Conservation (phyloP, 2,888 invertebrate species). For the Nomada hirtipes region DNA sequence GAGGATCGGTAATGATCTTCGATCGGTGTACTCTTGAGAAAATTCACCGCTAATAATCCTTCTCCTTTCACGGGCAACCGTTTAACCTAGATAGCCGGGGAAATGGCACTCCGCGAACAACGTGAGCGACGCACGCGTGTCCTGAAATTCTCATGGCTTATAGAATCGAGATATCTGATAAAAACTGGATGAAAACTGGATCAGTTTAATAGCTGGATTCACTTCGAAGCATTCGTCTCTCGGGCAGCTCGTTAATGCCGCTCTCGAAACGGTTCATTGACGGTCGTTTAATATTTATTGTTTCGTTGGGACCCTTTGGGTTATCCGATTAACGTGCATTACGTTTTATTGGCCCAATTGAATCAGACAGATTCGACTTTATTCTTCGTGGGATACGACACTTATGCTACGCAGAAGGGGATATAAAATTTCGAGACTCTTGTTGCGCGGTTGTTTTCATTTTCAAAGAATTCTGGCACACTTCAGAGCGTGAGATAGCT, state of each 20-base stretch:
- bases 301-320: slow-evolving; percentile 36
- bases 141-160: slow-evolving; percentile 49
- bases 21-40: slow-evolving; percentile 48
- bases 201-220: slow-evolving; percentile 25
- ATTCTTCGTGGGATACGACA: slow-evolving; percentile 8
- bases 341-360: slow-evolving; percentile 46
- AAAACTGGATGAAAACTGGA: slow-evolving; percentile 8
- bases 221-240: neutral
- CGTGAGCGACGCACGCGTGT: slow-evolving; percentile 22
- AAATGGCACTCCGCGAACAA: slow-evolving; percentile 20
- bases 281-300: slow-evolving; percentile 44
- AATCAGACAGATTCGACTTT: slow-evolving; percentile 31
- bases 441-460: neutral
- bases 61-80: slow-evolving; percentile 54
- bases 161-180: slow-evolving; percentile 25
- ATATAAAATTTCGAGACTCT: neutral
- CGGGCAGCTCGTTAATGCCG: slow-evolving; percentile 21
- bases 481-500: neutral
- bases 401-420: neutral
- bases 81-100: slow-evolving; percentile 64
- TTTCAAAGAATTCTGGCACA: neutral
- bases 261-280: slow-evolving; percentile 1
- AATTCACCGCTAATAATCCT: slow-evolving; percentile 54
- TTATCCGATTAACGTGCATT: slow-evolving; percentile 41
- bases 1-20: slow-evolving; percentile 32